Base-by-base conservation (phyloP, 2,888 invertebrate species). In the Osedax fenrisi region DNA sequence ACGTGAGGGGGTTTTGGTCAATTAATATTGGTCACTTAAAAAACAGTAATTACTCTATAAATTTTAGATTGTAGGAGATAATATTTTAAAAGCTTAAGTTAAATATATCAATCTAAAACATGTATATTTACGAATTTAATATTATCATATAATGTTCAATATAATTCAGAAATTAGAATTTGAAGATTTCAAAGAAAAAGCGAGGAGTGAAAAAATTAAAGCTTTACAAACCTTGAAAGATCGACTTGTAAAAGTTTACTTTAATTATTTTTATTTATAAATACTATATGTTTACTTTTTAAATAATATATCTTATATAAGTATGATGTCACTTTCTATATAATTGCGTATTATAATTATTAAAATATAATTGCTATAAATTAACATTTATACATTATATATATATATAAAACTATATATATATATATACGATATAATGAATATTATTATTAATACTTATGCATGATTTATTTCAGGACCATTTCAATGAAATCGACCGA, bases 141-240 rank as follows among this genome's bases (percentile, higher is more conserved):
- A 26, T 5, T 5, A 70, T 59, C 10, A 5, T 62, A 27, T 71
- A 71, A 61, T 59, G n/a, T 70, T 24, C 24, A 27, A 41, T 68
- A n/a, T n/a, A n/a, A n/a, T n/a, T 3, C 74, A 82, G 82, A 80
- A 80, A 66, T 81, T 81, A 21, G 79, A 80, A 3, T 56, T 82
- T n/a, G 78, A 81, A n/a, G 79, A 76, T 10, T 72, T 81, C 56
- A 80, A 79, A 41, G 68, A 79, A 68, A 80, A 81, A 74, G 74
- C 83, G 78, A 80, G 81, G 64, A 77, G 78, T 71, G 81, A 83
- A 75, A 83, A 82, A 73, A 78, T 79, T 0, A 76, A 79, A 59
- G 83, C 83, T 67, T 76, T 83, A 76, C 80, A 81, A 22, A 79
- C 80, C 75, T 75, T 83, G 56, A 82, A 82, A 74, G 82, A 82